Evolutionary conservation across 2,888 invertebrate species (phyloP), one percentile per base, ranked within the genome.

Genomic region (Apotomis turbidana): DNA sequence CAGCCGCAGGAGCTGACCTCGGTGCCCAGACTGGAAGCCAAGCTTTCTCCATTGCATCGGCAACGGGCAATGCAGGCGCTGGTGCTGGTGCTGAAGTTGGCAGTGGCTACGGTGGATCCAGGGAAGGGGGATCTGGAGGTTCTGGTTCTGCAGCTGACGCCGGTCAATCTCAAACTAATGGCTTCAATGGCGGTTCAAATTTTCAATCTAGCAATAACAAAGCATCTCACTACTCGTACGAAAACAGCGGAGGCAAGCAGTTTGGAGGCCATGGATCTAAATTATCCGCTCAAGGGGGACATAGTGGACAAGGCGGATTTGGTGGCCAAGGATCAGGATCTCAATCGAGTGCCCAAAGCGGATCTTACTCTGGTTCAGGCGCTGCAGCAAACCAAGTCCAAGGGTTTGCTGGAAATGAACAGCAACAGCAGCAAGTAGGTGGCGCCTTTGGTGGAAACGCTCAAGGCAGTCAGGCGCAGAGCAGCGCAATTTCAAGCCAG

Each of bases 11-110:
- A 8, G 79, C 83, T n/a, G 78, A 79, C 3, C 81, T 80, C 41
- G 80, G 78, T 46, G 68, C 69, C 4, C 79, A 83, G 54, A 72
- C 75, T 54, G 64, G 77, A 13, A 85, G 87, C 63, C 83, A 85
- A 78, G 88, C 89, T 0, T 80, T 85, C 62, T 85, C 87, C 0
- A 67, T 88, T 51, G 81, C 81, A 15, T 78, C 81, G 70, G 70
- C 79, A 13, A 66, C 73, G 10, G 73, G 64, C 10, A 73, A 70
- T 5, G 64, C 54, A 9, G 59, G 63, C 49, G 49, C 54, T 10
- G 27, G 27, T 27, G 27, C 27, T 10, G 60, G 62, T 12, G 12
- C 62, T 8, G 62, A 58, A 9, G 59, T 66, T 9, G 63, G 10
- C 9, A 13, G 55, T 41, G 27, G 64, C 44, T 55, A 44, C 55